Evolutionary conservation across 1,140 invertebrate species (phyloP).

Genomic region (Hyposmocoma kahamanoa): DNA sequence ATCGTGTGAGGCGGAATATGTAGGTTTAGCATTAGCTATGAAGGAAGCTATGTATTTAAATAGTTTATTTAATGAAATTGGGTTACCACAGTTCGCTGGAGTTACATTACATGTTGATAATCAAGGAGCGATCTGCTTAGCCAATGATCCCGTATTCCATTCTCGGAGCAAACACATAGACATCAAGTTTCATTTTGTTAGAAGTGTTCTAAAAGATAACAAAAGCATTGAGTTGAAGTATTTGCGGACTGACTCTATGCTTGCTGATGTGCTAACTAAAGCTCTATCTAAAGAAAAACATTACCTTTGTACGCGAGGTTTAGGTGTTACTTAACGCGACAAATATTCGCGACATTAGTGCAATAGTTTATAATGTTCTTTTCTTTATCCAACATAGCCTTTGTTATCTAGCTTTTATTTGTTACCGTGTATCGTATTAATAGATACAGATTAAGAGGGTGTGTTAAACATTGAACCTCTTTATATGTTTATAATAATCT

Average conservation of each 20-base stretch:
- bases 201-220: constrained; percentile 2
- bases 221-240: constrained; percentile 6
- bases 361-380: too few species aligned
- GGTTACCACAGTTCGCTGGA: neutral
- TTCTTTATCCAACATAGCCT: too few species aligned
- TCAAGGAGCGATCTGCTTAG: constrained; percentile 14
- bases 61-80: neutral
- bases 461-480: too few species aligned
- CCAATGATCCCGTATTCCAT: constrained; percentile 14
- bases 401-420: too few species aligned
- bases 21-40: neutral
- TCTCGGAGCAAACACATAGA: constrained; percentile 8
- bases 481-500: too few species aligned
- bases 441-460: too few species aligned
- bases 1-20: neutral
- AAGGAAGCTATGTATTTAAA: constrained; percentile 8
- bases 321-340: too few species aligned
- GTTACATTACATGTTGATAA: constrained; percentile 13
- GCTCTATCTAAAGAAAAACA: too few species aligned
- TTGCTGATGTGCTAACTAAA: constrained; percentile 15
- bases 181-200: constrained; percentile 5
- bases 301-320: too few species aligned
- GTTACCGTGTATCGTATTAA: too few species aligned
- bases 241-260: constrained; percentile 11
- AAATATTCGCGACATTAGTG: too few species aligned